Evolutionary conservation across 2,113 vertebrate genomes (phyloP).

Genomic region (Alaudala cheleensis): DNA sequence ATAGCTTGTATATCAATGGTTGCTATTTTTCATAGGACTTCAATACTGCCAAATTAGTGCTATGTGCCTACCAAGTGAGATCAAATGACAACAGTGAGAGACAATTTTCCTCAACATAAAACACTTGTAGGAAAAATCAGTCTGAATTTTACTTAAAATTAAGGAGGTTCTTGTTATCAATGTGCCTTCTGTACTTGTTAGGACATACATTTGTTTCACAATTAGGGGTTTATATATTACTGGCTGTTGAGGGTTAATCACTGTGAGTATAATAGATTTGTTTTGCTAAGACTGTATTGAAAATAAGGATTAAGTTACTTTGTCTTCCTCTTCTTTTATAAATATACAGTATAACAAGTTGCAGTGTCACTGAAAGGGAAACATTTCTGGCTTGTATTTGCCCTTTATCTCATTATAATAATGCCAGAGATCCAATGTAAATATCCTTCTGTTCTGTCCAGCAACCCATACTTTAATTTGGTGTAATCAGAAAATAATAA

Average conservation of each 20-base stretch:
- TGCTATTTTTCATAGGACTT: neutral
- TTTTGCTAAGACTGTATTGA: neutral
- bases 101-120: neutral
- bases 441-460: constrained; percentile 51
- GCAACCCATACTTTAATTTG: constrained; percentile 45
- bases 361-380: neutral
- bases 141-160: neutral
- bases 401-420: constrained; percentile 39
- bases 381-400: constrained; percentile 13
- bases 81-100: neutral
- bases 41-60: neutral
- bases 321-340: neutral
- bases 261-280: neutral
- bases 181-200: neutral
- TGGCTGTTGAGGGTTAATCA: neutral
- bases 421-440: constrained; percentile 46
- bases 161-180: neutral
- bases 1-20: neutral
- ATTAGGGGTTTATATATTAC: neutral
- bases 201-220: neutral
- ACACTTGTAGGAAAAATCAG: neutral
- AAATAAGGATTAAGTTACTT: neutral
- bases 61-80: neutral
- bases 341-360: neutral
- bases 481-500: constrained; percentile 48